Evolutionary conservation across 2,888 invertebrate species (phyloP), one percentile per base, ranked within the genome.

Genomic region (Neoaliturus tenellus): DNA sequence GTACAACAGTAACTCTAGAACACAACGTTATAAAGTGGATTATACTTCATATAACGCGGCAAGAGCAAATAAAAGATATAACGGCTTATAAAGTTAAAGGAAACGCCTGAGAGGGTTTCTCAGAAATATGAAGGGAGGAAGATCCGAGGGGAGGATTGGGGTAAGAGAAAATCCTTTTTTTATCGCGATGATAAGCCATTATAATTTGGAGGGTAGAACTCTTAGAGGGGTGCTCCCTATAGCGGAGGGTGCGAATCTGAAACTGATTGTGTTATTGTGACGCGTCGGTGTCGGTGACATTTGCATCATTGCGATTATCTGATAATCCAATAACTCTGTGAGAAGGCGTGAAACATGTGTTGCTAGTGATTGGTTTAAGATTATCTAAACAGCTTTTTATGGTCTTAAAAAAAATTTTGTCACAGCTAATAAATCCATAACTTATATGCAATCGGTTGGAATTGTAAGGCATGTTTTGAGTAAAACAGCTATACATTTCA

Each of bases 121-220:
- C 33, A 31, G 67, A 44, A 39, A 62, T 44, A 44, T 25, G 33
- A 62, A 58, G 41, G 82, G 82, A n/a, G n/a, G n/a, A 55, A 35
- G 81, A 62, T 62, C 44, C n/a, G 55, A 58, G 48, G 62, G 69
- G 67, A 6, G 25, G 62, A 81, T 62, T 82, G 69, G 69, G 82
- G 71, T 51, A 48, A 35, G 82, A n/a, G 51, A 82, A 82, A 71
- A 71, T 69, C 82, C 69, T 48, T 71, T 82, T 62, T 82, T 82
- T 71, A 82, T 69, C 82, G 23, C 51, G 35, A 71, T 71, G 82
- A 69, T 67, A 82, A 51, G 69, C 82, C 69, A 78, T 78, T 78
- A 78, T 78, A 78, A 78, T 78, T 78, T 78, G 28, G 51, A 78
- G 78, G n/a, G n/a, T 44, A 20, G 20, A 12, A 23, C 35, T 39